Evolutionary conservation across 2,113 vertebrate species (phyloP).

Genomic region (Clarias macrocephalus): DNA sequence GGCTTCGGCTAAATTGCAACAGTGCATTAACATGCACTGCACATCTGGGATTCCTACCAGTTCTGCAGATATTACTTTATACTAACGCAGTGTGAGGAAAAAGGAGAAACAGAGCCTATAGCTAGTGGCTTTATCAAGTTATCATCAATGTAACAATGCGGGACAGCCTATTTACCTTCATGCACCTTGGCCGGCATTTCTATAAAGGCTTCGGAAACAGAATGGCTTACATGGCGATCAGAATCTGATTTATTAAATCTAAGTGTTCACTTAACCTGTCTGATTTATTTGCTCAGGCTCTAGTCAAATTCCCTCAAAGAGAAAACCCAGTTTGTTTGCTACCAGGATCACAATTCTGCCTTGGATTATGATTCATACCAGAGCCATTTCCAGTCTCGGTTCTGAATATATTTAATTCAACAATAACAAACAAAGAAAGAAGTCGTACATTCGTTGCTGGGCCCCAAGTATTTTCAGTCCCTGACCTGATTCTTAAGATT

Average conservation of each 20-base stretch:
- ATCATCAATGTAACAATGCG: constrained; percentile 3
- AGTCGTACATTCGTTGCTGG: not conserved
- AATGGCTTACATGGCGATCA: not conserved
- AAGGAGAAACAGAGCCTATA: not conserved
- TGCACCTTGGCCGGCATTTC: not conserved
- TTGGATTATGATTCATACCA: not conserved
- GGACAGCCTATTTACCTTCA: not conserved
- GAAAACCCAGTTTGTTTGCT: not conserved
- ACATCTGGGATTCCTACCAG: constrained; percentile 25
- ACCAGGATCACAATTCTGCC: not conserved
- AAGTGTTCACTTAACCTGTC: not conserved
- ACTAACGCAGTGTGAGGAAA: too few relatives aligned
- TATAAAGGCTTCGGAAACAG: not conserved
- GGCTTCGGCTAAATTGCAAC: constrained; percentile 48
- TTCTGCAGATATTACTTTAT: constrained; percentile 29
- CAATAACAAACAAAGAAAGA: not conserved
- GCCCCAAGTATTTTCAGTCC: not conserved
- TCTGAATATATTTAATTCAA: not conserved
- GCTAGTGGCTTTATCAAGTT: not conserved
- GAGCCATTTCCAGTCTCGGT: not conserved
- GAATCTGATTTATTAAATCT: not conserved
- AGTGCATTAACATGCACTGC: constrained; percentile 41
- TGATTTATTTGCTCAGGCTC: not conserved
- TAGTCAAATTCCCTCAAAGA: not conserved
- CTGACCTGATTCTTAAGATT: not conserved